Percentiles rank a stretch among this genome's conserved stretches.
phyloP scores from a whole-genome alignment of 2,113 vertebrate species.

The Sarotherodon lohbergeri region DNA sequence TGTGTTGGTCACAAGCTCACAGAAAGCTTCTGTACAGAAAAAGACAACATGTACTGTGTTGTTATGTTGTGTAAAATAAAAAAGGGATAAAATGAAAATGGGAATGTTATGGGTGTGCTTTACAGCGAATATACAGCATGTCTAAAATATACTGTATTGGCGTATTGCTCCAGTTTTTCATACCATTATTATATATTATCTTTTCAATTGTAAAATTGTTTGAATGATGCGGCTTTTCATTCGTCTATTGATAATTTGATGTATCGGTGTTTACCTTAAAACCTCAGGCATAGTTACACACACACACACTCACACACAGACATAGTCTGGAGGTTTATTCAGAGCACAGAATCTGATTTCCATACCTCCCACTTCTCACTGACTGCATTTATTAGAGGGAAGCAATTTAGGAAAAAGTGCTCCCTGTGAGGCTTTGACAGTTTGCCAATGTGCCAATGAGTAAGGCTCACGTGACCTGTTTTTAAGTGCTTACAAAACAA shows the following conservation, averaged over 20 bases:
- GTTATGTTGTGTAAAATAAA: constrained; percentile 90
- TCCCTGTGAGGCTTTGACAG: background rate
- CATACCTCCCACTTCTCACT: background rate
- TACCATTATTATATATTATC: background rate
- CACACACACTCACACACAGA: background rate
- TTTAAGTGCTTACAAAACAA: background rate
- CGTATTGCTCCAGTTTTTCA: background rate
- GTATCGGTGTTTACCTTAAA: background rate
- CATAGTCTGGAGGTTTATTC: background rate
- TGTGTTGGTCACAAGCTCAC: constrained; percentile 79
- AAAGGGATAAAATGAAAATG: constrained; percentile 68
- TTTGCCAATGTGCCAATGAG: background rate
- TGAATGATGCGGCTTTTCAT: background rate
- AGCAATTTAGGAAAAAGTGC: background rate
- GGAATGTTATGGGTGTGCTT: constrained; percentile 38
- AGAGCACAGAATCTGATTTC: background rate
- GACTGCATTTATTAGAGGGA: background rate
- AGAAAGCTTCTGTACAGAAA: constrained; percentile 79
- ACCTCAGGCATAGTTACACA: background rate
- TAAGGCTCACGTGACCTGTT: background rate
- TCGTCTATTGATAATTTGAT: background rate
- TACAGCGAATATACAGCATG: background rate
- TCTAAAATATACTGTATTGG: background rate
- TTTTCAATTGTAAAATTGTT: background rate
- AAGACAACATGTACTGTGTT: constrained; percentile 85